phyloP scores from a whole-genome alignment of 2,113 vertebrate species.

The Blennius ocellaris region DNA sequence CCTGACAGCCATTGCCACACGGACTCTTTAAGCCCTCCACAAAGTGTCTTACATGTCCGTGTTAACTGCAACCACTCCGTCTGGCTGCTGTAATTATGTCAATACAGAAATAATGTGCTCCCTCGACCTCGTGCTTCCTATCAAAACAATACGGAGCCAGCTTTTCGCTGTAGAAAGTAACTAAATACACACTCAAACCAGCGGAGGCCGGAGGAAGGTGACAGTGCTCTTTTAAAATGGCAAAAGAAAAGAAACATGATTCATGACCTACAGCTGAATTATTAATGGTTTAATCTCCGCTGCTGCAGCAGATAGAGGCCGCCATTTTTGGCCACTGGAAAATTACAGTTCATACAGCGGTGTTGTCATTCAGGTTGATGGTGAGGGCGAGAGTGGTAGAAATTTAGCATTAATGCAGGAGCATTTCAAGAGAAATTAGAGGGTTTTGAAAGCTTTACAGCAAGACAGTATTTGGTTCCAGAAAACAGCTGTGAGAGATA shows the following conservation, averaged over 20 bases:
- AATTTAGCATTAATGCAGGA: slow-evolving; percentile 77
- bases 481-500: neutral
- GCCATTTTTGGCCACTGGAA: slow-evolving; percentile 86
- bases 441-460: slow-evolving; percentile 12
- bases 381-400: slow-evolving; percentile 76
- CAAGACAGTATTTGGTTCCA: neutral
- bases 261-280: slow-evolving; percentile 93
- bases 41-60: slow-evolving; percentile 22
- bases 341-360: slow-evolving; percentile 82
- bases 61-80: slow-evolving; percentile 23
- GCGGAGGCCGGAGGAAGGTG: slow-evolving; percentile 35
- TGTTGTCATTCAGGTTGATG: slow-evolving; percentile 80
- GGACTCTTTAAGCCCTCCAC: slow-evolving; percentile 28
- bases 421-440: slow-evolving; percentile 79
- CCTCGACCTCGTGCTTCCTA: slow-evolving; percentile 44
- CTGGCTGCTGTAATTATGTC: slow-evolving; percentile 44
- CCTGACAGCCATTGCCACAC: slow-evolving; percentile 25
- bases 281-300: slow-evolving; percentile 96
- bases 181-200: slow-evolving; percentile 20
- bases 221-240: slow-evolving; percentile 68
- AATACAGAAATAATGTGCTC: slow-evolving; percentile 51
- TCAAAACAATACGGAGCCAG: slow-evolving; percentile 38
- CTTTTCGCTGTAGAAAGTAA: neutral
- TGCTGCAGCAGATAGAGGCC: slow-evolving; percentile 82
- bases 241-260: slow-evolving; percentile 80